phyloP scores from a whole-genome alignment of 2,888 invertebrate species.

The Rhagophthalmus giganteus region DNA sequence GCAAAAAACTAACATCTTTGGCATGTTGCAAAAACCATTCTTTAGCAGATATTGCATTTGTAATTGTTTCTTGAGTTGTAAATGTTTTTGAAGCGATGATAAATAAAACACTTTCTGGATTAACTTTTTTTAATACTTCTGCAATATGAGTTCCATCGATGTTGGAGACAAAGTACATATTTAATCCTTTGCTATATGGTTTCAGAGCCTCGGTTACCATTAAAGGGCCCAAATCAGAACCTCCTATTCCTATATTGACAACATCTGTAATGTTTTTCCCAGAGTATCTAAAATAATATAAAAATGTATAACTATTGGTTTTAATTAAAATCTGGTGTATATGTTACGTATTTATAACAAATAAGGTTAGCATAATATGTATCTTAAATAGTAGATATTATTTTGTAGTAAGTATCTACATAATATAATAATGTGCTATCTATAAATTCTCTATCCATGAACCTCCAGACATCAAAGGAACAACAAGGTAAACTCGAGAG shows the following conservation, averaged over 20 bases:
- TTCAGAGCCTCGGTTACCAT: slow-evolving; percentile 99
- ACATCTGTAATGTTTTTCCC: slow-evolving; percentile 96
- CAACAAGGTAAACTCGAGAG: too few relatives aligned
- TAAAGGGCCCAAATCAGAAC: slow-evolving; percentile 96
- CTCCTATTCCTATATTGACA: slow-evolving; percentile 99
- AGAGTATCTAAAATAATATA: slow-evolving; percentile 65
- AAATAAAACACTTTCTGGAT: slow-evolving; percentile 93
- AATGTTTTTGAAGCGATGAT: slow-evolving; percentile 99
- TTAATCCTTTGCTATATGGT: slow-evolving; percentile 84
- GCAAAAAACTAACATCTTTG: slow-evolving; percentile 71
- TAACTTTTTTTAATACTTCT: slow-evolving; percentile 85
- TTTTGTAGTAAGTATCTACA: too few relatives aligned
- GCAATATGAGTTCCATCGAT: slow-evolving; percentile 98
- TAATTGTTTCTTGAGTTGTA: slow-evolving; percentile 98
- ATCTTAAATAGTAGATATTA: too few relatives aligned
- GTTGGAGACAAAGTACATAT: slow-evolving; percentile 96
- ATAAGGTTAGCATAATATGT: too few relatives aligned
- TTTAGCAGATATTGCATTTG: slow-evolving; percentile 98
- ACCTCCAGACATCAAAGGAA: too few relatives aligned
- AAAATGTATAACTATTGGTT: not conserved
- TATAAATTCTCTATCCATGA: too few relatives aligned
- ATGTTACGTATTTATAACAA: too few relatives aligned
- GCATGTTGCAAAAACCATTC: slow-evolving; percentile 87
- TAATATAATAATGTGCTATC: too few relatives aligned
- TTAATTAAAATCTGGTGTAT: too few relatives aligned